Evolutionary conservation across 2,888 invertebrate genomes (phyloP).

Genomic region (Odontocolon sp.): DNA sequence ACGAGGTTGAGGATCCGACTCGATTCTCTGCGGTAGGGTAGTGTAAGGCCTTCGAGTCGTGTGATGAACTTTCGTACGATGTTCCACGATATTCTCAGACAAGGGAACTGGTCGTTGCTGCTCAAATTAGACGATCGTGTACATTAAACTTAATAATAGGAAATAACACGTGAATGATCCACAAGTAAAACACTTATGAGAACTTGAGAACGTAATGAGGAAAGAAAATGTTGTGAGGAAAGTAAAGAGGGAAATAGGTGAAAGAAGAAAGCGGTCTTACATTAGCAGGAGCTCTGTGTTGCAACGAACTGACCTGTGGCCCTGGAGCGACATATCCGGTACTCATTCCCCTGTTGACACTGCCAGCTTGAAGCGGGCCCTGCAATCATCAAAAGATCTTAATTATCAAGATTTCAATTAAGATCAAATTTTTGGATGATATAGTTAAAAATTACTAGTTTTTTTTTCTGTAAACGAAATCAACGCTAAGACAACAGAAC

Average conservation of each 20-base stretch:
- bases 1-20: conserved; percentile 21
- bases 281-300: neutral
- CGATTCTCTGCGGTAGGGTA: conserved; percentile 38
- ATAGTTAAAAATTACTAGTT: neutral
- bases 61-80: conserved; percentile 39
- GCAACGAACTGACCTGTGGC: conserved; percentile 13
- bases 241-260: neutral
- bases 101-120: conserved; percentile 9
- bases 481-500: neutral
- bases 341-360: conserved; percentile 41
- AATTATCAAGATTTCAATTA: neutral
- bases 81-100: conserved; percentile 20
- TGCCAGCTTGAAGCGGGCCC: conserved; percentile 54
- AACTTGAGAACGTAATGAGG: neutral
- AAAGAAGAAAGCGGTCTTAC: neutral
- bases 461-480: too few species aligned
- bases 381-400: neutral
- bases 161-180: neutral
- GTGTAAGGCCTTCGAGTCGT: conserved; percentile 42
- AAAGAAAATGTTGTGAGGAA: neutral
- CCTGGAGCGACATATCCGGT: conserved; percentile 38
- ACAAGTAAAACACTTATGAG: neutral
- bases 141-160: conserved; percentile 2
- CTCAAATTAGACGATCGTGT: neutral
- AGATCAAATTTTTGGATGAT: neutral